Base-by-base conservation (phyloP, 2,888 invertebrate genomes). In the Tenthredo amoena region DNA sequence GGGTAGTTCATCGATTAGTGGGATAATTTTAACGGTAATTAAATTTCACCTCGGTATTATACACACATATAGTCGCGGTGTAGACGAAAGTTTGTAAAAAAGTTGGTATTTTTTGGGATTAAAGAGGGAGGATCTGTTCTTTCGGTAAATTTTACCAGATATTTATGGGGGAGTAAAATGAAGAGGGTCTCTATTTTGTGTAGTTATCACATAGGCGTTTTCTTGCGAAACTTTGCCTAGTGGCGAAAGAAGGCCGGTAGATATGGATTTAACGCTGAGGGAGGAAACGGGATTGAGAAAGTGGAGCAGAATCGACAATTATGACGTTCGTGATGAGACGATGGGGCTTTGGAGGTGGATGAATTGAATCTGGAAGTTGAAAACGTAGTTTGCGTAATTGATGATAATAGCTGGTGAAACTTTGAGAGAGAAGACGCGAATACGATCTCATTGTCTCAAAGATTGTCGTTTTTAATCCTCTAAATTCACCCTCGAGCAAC, bases 381-480 rank as follows among this genome's bases (percentile, higher is more conserved):
- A 68, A 68, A 68, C 68, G 68, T 68, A 68, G 68, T 68, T 68
- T 34, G 68, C 31, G 68, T 68, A 34, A 68, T 68, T 68, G 68
- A 68, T 43, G 40, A 74, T 40, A 40, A 43, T 72, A 72, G 43
- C n/a, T 21, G 40, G 10, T 43, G 72, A 74, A 40, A 21, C 72
- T 43, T n/a, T 40, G 43, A 26, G 72, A 43, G 43, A 12, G 18
- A 12, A n/a, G 7, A 10, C 72, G n/a, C 21, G 72, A 21, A 37
- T n/a, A 40, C 40, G 40, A 72, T 72, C 72, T 40, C 9, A 43
- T 40, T 43, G 72, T 74, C 72, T 74, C 21, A 43, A 74, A 74
- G 40, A 40, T 74, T 74, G 72, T 40, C 40, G 72, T 74, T 74
- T 74, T 43, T 74, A 74, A 74, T 74, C 21, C 26, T 74, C 40